Evolutionary conservation across 2,113 vertebrate species (phyloP).

Genomic region (Nibea coibor): DNA sequence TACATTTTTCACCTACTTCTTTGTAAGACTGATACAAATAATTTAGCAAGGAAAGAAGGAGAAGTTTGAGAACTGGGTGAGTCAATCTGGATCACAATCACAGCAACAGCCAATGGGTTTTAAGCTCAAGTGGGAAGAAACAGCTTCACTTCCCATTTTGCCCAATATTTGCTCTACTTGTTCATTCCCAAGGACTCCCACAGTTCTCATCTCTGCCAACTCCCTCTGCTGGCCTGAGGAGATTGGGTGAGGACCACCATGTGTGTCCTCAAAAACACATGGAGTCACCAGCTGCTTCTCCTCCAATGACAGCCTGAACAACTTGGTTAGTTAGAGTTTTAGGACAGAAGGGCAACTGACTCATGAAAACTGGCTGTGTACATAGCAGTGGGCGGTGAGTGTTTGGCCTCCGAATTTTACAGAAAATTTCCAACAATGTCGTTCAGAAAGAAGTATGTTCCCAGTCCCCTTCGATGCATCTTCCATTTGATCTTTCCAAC

Average conservation of each 20-base stretch:
- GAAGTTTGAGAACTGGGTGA: too few species aligned
- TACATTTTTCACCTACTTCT: too few species aligned
- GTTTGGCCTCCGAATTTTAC: constrained; percentile 5
- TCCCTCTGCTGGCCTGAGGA: constrained; percentile 33
- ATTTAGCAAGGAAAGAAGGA: background rate
- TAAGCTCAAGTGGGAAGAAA: background rate
- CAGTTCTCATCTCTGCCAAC: background rate
- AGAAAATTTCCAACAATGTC: background rate
- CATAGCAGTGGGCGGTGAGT: constrained; percentile 1
- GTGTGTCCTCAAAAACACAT: constrained; percentile 55
- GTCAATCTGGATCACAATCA: background rate
- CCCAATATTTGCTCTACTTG: constrained; percentile 14
- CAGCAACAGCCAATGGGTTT: background rate
- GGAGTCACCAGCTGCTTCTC: constrained; percentile 52
- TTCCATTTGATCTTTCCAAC: too few species aligned
- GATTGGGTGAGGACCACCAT: constrained; percentile 41
- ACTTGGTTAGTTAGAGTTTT: constrained; percentile 5
- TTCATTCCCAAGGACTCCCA: background rate
- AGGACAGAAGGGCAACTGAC: constrained; percentile 36
- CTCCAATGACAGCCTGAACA: constrained; percentile 39
- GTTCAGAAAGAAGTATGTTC: background rate
- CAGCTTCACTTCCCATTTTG: background rate
- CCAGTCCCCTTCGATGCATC: background rate
- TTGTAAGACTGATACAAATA: too few species aligned
- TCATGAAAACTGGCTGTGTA: constrained; percentile 26